Evolutionary conservation across 2,888 invertebrate species (phyloP).

Genomic region (Byasa hedistus): DNA sequence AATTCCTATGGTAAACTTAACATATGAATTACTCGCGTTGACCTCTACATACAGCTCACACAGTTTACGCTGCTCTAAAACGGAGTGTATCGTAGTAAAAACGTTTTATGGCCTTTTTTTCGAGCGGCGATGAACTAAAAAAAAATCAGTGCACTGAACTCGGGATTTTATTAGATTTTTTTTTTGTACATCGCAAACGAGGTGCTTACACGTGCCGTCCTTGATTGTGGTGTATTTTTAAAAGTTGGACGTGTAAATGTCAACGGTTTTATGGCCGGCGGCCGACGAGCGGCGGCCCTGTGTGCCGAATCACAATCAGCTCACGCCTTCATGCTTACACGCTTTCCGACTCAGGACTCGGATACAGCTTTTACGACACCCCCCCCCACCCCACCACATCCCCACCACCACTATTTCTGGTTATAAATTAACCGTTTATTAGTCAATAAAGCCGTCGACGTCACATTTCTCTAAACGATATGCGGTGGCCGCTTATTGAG

Average conservation of each 20-base stretch:
- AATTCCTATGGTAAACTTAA: no score
- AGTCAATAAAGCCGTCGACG: slow-evolving; percentile 2
- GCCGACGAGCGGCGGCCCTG: slow-evolving; percentile 8
- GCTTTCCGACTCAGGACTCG: neutral
- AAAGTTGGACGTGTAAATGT: slow-evolving; percentile 31
- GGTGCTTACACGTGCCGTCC: slow-evolving; percentile 26
- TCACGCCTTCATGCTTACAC: slow-evolving; percentile 1
- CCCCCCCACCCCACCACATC: neutral
- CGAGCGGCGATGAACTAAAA: neutral
- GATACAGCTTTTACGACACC: slow-evolving; percentile 2
- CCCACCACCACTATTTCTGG: slow-evolving; percentile 7
- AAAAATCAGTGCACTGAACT: slow-evolving; percentile 17
- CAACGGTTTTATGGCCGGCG: slow-evolving; percentile 30
- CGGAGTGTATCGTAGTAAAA: slow-evolving; percentile 1
- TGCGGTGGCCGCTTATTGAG: neutral
- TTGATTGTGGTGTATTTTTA: slow-evolving; percentile 30
- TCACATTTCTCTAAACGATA: slow-evolving; percentile 4
- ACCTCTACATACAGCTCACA: neutral
- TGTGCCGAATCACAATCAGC: slow-evolving; percentile 14
- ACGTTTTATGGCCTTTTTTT: slow-evolving; percentile 2
- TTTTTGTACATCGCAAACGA: slow-evolving; percentile 11
- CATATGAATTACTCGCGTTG: no score
- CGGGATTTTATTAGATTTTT: slow-evolving; percentile 21
- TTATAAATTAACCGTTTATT: slow-evolving; percentile 20
- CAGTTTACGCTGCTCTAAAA: slow-evolving; percentile 2